Conservation (phyloP, 2,888 invertebrate genomes). For the Mesorhabditis sp. region DNA sequence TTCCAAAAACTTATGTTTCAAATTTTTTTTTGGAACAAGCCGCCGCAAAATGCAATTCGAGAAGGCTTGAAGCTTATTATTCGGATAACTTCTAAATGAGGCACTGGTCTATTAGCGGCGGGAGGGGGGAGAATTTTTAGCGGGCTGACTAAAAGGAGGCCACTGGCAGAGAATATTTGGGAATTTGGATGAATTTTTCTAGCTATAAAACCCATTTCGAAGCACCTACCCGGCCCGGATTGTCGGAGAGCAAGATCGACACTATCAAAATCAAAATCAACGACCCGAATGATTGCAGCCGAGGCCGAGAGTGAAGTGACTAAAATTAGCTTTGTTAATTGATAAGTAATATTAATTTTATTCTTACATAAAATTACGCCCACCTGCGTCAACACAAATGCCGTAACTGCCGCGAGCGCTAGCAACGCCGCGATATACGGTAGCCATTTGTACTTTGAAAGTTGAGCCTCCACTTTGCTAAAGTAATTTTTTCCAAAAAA, state of each 20-base stretch:
- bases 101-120: no score
- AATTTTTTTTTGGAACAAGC: no score
- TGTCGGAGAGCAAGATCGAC: conserved; percentile 10
- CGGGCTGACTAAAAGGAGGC: no score
- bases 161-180: no score
- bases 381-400: conserved; percentile 3
- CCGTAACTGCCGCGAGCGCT: conserved; percentile 3
- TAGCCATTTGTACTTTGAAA: background rate
- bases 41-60: no score
- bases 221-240: conserved; percentile 12
- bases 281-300: conserved; percentile 5
- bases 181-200: no score
- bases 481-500: background rate
- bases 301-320: conserved; percentile 1
- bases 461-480: background rate
- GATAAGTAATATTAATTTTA: background rate
- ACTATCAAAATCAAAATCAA: conserved; percentile 9
- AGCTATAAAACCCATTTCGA: background rate
- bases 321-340: background rate
- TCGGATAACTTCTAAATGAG: no score
- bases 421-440: background rate
- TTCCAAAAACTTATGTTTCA: no score
- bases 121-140: no score
- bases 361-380: background rate
- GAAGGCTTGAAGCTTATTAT: no score